Evolutionary conservation across 1,140 invertebrate species (phyloP), one percentile per base, ranked within the genome.

Genomic region (Augochlora pura): DNA sequence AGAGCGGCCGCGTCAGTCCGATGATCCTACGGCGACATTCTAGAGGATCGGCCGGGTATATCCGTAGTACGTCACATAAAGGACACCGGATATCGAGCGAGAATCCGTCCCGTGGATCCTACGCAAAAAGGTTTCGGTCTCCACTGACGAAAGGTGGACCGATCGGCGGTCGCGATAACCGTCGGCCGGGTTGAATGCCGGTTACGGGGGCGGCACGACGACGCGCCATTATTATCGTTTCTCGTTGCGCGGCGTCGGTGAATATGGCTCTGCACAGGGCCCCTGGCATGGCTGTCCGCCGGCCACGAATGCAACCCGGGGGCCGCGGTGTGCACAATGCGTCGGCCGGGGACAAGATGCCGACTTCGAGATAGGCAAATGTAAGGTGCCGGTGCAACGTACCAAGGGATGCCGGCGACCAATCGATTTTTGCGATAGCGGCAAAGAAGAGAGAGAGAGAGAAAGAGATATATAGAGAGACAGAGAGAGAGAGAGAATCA

Each of bases 341-440:
- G 60, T 72, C 68, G 64, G 64, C 25, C 76, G 62, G 54, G 82
- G 78, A 73, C 77, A 62, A 69, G 75, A 77, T 78, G 74, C 59
- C 69, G 77, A 79, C 77, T 67, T 79, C 62, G 21, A 79, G 77
- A 79, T 79, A 79, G 77, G 77, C 77, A 79, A 79, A 79, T 79
- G 70, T 60, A 79, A 78, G 76, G 76, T 78, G 76, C 68, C 69
- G 76, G 68, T 78, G 68, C 76, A 78, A 78, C 69, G 68, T 72
- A 73, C 69, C 71, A 60, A 79, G 70, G 70, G 77, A 74, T 70
- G 69, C 49, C 77, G 27, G 59, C 21, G 49, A 52, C 59, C 46
- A 54, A 73, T 74, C 77, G 77, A 79, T 79, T 79, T 79, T 79
- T 66, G 49, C 62, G 77, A 74, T 32, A 52, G 62, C 59, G 65